Percentiles rank a stretch among this genome's conserved stretches.
phyloP scores from a whole-genome alignment of 1,140 invertebrate genomes.

The Lamellibrachia luymesi region DNA sequence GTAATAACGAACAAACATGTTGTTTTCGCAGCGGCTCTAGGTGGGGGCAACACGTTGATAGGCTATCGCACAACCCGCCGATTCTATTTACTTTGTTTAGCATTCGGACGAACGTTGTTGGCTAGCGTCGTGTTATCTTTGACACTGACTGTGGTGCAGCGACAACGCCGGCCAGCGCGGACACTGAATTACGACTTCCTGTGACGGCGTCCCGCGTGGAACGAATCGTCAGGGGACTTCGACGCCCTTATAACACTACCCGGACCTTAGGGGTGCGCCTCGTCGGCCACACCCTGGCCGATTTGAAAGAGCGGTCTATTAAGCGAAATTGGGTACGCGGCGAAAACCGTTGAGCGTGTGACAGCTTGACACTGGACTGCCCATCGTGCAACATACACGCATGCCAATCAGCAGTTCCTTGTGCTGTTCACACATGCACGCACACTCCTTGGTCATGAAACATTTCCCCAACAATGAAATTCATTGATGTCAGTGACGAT shows the following conservation, averaged over 20 bases:
- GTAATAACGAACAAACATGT: not conserved
- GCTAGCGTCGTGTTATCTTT: not conserved
- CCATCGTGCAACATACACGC: no score
- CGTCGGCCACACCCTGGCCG: not conserved
- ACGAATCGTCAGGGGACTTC: not conserved
- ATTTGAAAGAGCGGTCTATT: not conserved
- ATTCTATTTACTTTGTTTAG: not conserved
- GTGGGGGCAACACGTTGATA: not conserved
- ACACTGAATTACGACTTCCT: not conserved
- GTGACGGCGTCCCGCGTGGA: not conserved
- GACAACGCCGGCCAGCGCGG: not conserved
- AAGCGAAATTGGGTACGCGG: not conserved
- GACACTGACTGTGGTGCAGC: not conserved
- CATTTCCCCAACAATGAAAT: not conserved
- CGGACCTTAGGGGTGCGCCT: not conserved
- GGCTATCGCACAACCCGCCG: not conserved
- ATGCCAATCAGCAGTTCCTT: no score
- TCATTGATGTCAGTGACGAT: not conserved
- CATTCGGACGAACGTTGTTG: not conserved
- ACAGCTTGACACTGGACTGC: not conserved
- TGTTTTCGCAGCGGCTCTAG: not conserved
- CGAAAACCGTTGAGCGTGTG: not conserved
- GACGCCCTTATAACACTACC: not conserved
- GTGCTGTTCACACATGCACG: no score
- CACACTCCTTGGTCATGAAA: no score